These are phyloP conservation scores for Haliaeetus leucogaster DNA, from an alignment of 2,113 vertebrate genomes.

Conservation along the genomic window DNA sequence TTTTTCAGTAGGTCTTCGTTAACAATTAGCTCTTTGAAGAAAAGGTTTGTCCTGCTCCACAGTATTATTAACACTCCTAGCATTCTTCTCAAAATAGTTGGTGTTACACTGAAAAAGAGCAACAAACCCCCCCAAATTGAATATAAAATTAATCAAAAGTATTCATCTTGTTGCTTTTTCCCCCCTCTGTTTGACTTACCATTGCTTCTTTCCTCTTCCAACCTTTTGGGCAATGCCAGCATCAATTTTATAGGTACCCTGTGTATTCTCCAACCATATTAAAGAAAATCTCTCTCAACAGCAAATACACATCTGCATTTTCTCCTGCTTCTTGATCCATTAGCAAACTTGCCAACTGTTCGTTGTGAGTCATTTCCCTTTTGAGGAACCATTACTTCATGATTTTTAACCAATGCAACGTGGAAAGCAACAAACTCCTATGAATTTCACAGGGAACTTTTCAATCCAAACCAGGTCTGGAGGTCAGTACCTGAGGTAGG, in stretches of 20 bases:
- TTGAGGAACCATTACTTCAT: background rate
- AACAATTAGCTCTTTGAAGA: background rate
- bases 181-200: background rate
- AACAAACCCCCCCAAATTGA: background rate
- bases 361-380: background rate
- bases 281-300: constrained; percentile 2
- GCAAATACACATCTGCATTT: background rate
- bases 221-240: background rate
- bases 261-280: background rate
- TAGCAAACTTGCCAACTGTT: background rate
- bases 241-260: background rate
- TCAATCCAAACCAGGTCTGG: background rate
- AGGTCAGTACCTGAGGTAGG: background rate
- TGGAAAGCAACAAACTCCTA: background rate
- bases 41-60: background rate
- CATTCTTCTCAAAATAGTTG: background rate
- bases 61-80: background rate
- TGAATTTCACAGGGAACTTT: background rate
- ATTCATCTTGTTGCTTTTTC: fast-evolving
- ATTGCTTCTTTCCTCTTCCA: background rate
- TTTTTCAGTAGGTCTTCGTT: background rate
- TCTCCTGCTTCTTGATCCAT: background rate
- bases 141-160: background rate
- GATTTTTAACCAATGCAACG: background rate
- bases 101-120: background rate